These are phyloP conservation scores for Mus caroli DNA, from an alignment of 2,797 vertebrate genomes.

Conservation along the genomic window DNA sequence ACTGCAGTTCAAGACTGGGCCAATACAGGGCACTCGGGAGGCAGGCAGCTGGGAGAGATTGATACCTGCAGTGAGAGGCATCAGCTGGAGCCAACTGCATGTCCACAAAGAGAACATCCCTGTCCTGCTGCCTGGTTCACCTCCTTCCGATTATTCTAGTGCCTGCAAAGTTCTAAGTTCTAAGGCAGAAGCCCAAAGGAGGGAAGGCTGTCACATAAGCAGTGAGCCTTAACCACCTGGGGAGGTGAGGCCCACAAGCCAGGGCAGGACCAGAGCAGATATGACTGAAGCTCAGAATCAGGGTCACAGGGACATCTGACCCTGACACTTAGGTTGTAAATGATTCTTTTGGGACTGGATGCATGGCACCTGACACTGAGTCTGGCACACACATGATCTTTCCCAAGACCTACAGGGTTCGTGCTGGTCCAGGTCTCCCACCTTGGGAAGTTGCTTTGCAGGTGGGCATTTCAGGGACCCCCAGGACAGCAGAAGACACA, in stretches of 20 bases:
- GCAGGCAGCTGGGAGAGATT: rapidly evolving
- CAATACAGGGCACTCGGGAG: neutral
- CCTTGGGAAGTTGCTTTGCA: neutral
- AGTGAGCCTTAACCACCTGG: neutral
- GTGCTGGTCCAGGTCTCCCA: neutral
- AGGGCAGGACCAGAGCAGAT: neutral
- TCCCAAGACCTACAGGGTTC: too few species aligned
- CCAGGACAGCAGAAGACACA: neutral
- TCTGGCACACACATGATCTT: neutral
- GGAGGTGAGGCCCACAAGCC: neutral
- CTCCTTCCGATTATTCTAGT: rapidly evolving
- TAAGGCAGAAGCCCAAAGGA: neutral
- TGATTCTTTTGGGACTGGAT: rapidly evolving
- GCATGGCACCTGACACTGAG: rapidly evolving
- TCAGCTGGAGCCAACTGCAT: neutral
- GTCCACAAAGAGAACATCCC: rapidly evolving
- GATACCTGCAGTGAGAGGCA: neutral
- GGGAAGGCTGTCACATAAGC: too few species aligned
- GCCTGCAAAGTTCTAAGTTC: rapidly evolving
- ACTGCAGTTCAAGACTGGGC: too few species aligned
- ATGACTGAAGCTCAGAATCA: neutral
- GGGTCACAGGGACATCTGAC: too few species aligned
- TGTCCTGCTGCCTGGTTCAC: neutral
- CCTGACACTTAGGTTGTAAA: neutral
- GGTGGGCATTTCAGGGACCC: neutral